Conservation (phyloP, 2,113 vertebrate genomes). For the Lophochroa leadbeateri region DNA sequence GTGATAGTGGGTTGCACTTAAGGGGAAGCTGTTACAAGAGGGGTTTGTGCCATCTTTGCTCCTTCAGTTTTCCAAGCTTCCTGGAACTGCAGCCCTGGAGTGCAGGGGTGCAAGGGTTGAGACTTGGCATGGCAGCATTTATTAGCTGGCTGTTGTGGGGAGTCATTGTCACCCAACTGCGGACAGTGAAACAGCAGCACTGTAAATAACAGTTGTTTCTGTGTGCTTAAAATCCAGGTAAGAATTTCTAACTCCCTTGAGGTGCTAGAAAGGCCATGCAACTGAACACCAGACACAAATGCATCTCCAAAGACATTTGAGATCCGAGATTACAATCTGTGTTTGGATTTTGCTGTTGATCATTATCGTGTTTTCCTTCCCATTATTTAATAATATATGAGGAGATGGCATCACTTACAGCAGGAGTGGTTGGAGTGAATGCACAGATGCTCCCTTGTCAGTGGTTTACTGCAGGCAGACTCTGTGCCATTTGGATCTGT, state of each 20-base stretch:
- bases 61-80: neutral
- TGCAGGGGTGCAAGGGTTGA: neutral
- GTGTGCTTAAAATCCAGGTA: neutral
- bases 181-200: neutral
- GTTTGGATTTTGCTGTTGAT: conserved; percentile 45
- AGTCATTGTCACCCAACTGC: accelerated
- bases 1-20: neutral
- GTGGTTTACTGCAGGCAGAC: neutral
- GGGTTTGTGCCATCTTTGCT: neutral
- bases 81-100: neutral
- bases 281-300: neutral
- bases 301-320: neutral
- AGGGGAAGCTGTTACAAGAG: neutral
- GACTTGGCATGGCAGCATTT: accelerated
- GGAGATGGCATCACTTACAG: neutral
- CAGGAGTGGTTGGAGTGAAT: neutral
- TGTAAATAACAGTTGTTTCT: neutral
- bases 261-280: neutral
- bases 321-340: conserved; percentile 20
- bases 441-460: neutral
- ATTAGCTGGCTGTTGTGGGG: neutral
- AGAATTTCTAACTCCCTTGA: accelerated
- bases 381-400: conserved; percentile 55
- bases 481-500: neutral
- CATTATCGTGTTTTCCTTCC: conserved; percentile 35